Conservation (phyloP, 2,113 vertebrate species). For the Podilymbus podiceps region DNA sequence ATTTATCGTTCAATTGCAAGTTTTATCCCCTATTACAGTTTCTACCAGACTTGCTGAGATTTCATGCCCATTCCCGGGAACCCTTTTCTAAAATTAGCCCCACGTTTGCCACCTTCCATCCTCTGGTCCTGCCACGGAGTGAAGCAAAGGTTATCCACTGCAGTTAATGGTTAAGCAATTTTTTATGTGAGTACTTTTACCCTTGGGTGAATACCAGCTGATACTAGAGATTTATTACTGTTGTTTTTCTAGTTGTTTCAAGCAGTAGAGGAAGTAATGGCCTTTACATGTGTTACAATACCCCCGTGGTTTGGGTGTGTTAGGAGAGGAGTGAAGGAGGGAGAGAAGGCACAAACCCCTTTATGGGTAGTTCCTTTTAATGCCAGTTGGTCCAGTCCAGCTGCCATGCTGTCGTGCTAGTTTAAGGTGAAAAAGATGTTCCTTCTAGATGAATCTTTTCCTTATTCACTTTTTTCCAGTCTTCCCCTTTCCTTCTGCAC, state of each 20-base stretch:
- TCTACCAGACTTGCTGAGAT: not conserved
- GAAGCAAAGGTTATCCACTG: constrained; percentile 41
- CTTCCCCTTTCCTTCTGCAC: not conserved
- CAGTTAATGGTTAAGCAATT: constrained; percentile 53
- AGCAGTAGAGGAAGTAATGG: not conserved
- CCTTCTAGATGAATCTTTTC: not conserved
- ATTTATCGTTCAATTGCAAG: not conserved
- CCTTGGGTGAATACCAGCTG: constrained; percentile 10
- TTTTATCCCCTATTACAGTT: not conserved
- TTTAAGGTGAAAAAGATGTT: not conserved
- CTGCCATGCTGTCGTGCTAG: not conserved
- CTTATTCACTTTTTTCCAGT: not conserved
- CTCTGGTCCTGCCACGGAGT: not conserved
- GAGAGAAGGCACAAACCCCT: not conserved
- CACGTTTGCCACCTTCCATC: not conserved
- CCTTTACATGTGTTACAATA: not conserved
- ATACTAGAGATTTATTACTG: not conserved
- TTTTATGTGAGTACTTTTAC: constrained; percentile 6
- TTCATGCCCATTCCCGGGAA: not conserved
- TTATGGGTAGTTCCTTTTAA: not conserved
- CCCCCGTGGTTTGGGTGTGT: not conserved
- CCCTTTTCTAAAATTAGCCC: not conserved
- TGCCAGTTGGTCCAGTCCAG: not conserved
- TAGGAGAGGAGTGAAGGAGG: not conserved
- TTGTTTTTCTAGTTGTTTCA: not conserved